Conservation (phyloP, 2,797 vertebrate species). For the Emys orbicularis region DNA sequence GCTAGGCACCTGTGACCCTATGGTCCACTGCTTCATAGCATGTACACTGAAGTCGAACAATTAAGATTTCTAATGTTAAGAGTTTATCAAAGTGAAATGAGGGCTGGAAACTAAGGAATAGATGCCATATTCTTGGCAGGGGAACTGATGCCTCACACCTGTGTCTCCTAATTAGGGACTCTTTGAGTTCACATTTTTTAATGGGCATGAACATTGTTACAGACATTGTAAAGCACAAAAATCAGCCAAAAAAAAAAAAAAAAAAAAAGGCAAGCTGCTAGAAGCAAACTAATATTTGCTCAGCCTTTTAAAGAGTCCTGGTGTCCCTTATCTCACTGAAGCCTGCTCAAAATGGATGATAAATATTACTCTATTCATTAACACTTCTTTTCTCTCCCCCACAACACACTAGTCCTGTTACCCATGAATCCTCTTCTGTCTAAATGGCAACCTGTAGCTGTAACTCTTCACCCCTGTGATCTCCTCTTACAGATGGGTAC, state of each 20-base stretch:
- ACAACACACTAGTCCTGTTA: no score
- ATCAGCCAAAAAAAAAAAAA: no score
- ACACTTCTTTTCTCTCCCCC: no score
- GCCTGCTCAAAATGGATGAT: no score
- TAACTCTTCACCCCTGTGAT: no score
- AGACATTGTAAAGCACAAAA: conserved; percentile 22
- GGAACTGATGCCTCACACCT: background rate
- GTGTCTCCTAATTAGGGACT: background rate
- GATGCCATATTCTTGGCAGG: background rate
- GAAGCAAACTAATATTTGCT: background rate
- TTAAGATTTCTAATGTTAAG: background rate
- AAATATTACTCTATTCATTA: no score
- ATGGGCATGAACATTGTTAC: background rate
- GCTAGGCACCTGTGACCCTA: background rate
- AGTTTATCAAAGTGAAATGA: background rate
- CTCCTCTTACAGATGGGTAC: no score
- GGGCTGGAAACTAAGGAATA: background rate
- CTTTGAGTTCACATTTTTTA: background rate
- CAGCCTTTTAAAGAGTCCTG: background rate
- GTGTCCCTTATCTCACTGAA: no score
- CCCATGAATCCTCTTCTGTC: no score
- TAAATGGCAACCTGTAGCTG: no score
- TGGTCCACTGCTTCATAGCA: background rate
- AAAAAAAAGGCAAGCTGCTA: background rate
- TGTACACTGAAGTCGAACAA: background rate